Evolutionary conservation across 2,113 vertebrate genomes (phyloP).

Genomic region (Cathartes aura): DNA sequence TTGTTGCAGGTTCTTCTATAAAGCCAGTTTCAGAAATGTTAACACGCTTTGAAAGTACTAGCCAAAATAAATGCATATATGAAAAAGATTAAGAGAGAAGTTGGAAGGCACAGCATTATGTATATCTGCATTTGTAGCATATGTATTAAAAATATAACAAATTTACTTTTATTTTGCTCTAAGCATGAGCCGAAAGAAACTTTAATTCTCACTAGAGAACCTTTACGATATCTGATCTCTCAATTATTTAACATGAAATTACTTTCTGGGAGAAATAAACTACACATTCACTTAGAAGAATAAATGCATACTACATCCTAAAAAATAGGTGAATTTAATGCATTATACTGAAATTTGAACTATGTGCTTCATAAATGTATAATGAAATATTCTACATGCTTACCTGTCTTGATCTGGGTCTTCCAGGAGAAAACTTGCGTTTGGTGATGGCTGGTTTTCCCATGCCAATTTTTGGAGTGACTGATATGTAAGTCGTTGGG

Average conservation of each 20-base stretch:
- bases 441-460: slow-evolving; percentile 98
- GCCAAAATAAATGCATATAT: not conserved
- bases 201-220: not conserved
- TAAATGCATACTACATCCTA: not conserved
- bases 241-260: not conserved
- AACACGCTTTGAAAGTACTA: not conserved
- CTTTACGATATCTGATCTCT: not conserved
- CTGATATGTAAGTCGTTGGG: slow-evolving; percentile 82
- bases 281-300: not conserved
- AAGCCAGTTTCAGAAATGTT: not conserved
- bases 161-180: not conserved
- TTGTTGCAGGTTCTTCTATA: not conserved
- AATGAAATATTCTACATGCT: not conserved
- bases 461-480: slow-evolving; percentile 97
- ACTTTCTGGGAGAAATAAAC: not conserved
- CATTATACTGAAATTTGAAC: not conserved
- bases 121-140: not conserved
- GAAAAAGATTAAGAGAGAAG: not conserved
- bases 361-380: not conserved
- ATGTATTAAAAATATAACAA: not conserved
- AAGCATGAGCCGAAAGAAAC: not conserved
- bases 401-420: slow-evolving; percentile 93
- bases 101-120: not conserved
- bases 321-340: not conserved
- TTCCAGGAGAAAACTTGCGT: slow-evolving; percentile 95